A percentile compares a stretch with the other conserved stretches of the same genome.
These are phyloP conservation scores for Cyclargus thomasi DNA, from an alignment of 1,140 invertebrate genomes.

Conservation along the genomic window DNA sequence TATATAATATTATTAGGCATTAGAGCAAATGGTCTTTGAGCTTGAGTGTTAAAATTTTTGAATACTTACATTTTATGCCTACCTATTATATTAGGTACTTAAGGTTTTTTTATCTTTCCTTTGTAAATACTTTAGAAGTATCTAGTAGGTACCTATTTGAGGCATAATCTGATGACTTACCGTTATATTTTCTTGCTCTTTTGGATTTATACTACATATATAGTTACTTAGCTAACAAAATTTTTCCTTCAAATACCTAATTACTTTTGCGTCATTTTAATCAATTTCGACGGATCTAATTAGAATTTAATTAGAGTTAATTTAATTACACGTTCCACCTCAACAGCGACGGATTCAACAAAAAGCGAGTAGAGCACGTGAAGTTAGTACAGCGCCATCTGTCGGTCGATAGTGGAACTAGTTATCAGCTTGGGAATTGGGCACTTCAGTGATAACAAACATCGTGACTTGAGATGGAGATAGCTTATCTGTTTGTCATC, in stretches of 20 bases:
- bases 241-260: too few species aligned
- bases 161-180: too few species aligned
- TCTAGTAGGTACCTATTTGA: too few species aligned
- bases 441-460: conserved; percentile 47
- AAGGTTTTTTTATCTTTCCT: too few species aligned
- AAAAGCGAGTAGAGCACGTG: neutral
- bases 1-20: too few species aligned
- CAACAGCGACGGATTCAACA: neutral
- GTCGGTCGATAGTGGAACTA: conserved; percentile 48
- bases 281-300: neutral
- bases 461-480: conserved; percentile 57
- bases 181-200: neutral
- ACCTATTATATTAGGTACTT: too few species aligned
- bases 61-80: too few species aligned
- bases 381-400: conserved; percentile 47
- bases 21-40: too few species aligned
- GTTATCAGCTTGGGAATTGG: conserved; percentile 44
- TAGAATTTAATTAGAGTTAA: neutral
- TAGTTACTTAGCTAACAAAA: too few species aligned
- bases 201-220: neutral
- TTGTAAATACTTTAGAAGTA: too few species aligned
- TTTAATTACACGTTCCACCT: neutral
- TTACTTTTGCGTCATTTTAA: neutral
- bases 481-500: conserved; percentile 37
- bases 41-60: too few species aligned